Conservation (phyloP, 2,888 invertebrate genomes). For the Rhabditophanes sp. region DNA sequence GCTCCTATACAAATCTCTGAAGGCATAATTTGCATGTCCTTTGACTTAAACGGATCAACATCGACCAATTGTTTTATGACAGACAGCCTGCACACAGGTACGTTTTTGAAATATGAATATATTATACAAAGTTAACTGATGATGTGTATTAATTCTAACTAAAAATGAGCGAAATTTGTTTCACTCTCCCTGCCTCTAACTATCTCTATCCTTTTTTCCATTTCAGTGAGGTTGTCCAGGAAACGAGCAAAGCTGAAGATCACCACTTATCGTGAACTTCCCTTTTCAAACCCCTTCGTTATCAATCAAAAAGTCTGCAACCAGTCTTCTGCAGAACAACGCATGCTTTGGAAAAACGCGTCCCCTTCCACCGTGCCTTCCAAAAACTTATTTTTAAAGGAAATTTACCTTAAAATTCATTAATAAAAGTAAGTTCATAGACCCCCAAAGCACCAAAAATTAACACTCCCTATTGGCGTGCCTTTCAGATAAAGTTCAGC, state of each 20-base stretch:
- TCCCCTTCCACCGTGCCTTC: conserved; percentile 9
- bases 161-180: conserved; percentile 2
- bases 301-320: neutral
- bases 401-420: conserved; percentile 4
- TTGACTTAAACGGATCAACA: conserved; percentile 17
- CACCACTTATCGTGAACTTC: conserved; percentile 4
- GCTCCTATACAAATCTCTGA: no score
- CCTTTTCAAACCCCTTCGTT: conserved; percentile 2
- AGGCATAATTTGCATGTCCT: conserved; percentile 20
- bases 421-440: conserved; percentile 6
- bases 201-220: conserved; percentile 5
- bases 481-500: conserved; percentile 2
- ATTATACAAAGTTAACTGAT: no score
- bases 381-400: no score
- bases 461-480: neutral
- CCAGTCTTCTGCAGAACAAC: conserved; percentile 6
- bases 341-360: conserved; percentile 15
- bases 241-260: conserved; percentile 44
- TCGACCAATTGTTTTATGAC: conserved; percentile 33
- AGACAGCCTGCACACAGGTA: conserved; percentile 40
- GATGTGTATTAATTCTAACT: neutral
- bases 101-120: conserved; percentile 1
- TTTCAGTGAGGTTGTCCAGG: conserved; percentile 42
- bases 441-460: neutral
- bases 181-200: conserved; percentile 1